Evolutionary conservation across 2,797 vertebrate genomes (phyloP).

Genomic region (Centropyge bicolor): DNA sequence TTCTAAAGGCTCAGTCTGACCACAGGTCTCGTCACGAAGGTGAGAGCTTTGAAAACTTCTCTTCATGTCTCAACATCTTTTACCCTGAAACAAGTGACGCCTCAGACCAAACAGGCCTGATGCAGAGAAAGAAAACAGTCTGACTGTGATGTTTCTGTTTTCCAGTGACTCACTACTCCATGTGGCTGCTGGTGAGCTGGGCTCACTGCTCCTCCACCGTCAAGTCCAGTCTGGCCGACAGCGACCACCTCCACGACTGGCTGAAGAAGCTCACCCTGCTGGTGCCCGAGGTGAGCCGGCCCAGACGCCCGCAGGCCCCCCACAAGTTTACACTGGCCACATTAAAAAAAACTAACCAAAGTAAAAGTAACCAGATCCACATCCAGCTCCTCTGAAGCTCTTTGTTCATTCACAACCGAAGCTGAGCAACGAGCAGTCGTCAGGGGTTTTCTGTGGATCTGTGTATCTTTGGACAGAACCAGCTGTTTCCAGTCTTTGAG

Average conservation of each 20-base stretch:
- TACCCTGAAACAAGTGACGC: not conserved
- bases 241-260: constrained; percentile 97
- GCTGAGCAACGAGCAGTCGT: not conserved
- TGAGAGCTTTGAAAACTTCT: constrained; percentile 74
- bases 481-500: not conserved
- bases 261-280: constrained; percentile 97
- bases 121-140: not conserved
- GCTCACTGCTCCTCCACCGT: constrained; percentile 96
- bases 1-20: constrained; percentile 97
- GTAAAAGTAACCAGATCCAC: not conserved
- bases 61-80: not conserved
- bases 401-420: too few relatives aligned
- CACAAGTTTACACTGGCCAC: too few relatives aligned
- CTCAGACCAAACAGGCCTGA: not conserved
- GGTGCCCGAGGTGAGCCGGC: constrained; percentile 92
- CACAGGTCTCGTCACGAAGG: constrained; percentile 98
- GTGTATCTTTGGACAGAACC: too few relatives aligned
- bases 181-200: constrained; percentile 99
- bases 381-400: not conserved
- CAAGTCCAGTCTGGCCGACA: constrained; percentile 98
- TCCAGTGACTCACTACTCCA: constrained; percentile 96
- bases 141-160: not conserved
- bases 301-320: not conserved
- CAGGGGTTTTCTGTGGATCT: too few relatives aligned
- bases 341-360: too few relatives aligned